These are phyloP conservation scores for Ephestia elutella DNA, from an alignment of 1,140 invertebrate genomes.

Conservation along the genomic window DNA sequence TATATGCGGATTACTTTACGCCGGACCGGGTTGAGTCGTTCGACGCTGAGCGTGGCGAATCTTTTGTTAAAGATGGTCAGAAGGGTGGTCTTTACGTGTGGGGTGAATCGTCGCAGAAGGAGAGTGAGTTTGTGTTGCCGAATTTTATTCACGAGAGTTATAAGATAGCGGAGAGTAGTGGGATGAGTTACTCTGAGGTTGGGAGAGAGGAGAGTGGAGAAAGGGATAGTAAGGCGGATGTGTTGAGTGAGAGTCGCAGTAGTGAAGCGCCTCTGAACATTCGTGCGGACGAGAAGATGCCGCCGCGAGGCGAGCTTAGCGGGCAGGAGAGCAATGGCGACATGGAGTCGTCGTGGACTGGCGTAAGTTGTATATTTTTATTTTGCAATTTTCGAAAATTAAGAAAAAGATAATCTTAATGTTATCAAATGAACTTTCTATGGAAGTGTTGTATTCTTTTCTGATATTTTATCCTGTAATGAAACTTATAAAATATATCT, in stretches of 20 bases:
- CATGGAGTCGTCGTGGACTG: constrained; percentile 79
- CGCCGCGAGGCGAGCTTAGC: constrained; percentile 85
- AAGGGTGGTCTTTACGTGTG: constrained; percentile 61
- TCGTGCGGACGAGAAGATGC: constrained; percentile 88
- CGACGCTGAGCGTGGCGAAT: constrained; percentile 54
- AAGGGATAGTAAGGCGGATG: constrained; percentile 60
- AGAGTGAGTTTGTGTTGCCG: constrained; percentile 60
- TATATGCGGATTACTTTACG: constrained; percentile 65
- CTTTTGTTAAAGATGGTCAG: constrained; percentile 35
- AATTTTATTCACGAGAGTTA: constrained; percentile 69
- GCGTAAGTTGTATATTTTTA: constrained; percentile 44
- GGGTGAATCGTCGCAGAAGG: constrained; percentile 62
- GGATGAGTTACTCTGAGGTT: constrained; percentile 50
- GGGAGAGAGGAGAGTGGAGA: constrained; percentile 26
- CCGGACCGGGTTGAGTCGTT: constrained; percentile 66
- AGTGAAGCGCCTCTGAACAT: constrained; percentile 81
- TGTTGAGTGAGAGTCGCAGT: constrained; percentile 75
- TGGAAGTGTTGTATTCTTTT: background rate
- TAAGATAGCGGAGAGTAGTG: constrained; percentile 55
- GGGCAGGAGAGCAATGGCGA: constrained; percentile 88
- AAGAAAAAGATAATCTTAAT: too few relatives aligned
- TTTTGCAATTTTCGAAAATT: background rate
- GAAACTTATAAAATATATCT: too few relatives aligned
- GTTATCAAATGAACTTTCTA: background rate
- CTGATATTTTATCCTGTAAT: too few relatives aligned